Evolutionary conservation across 2,888 invertebrate genomes (phyloP).

Genomic region (Tipula confusa): DNA sequence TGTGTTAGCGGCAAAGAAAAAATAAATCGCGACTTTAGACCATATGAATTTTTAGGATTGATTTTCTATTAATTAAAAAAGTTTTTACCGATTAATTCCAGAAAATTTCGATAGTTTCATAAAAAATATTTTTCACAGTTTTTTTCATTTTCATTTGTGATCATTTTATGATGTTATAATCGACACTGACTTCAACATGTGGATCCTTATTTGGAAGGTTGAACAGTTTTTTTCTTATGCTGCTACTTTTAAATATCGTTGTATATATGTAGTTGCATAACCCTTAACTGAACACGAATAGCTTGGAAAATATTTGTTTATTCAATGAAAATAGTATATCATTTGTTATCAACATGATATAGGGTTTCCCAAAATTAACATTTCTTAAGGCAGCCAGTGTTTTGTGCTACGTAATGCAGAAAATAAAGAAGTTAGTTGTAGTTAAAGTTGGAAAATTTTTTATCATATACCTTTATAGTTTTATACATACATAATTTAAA

Average conservation of each 20-base stretch:
- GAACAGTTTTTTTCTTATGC: slow-evolving; percentile 35
- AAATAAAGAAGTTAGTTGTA: neutral
- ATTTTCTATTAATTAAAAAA: neutral
- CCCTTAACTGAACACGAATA: neutral
- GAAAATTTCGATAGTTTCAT: slow-evolving; percentile 15
- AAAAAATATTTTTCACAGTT: neutral
- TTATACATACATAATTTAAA: neutral
- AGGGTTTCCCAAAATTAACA: slow-evolving; percentile 20
- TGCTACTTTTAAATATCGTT: slow-evolving; percentile 3
- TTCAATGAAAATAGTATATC: neutral
- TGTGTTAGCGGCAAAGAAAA: slow-evolving; percentile 3
- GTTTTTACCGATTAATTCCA: neutral
- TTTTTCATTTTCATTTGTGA: slow-evolving; percentile 13
- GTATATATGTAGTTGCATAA: slow-evolving; percentile 31
- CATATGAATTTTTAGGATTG: slow-evolving; percentile 26
- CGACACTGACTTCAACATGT: slow-evolving; percentile 49
- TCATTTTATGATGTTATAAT: slow-evolving; percentile 43
- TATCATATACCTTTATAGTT: no score
- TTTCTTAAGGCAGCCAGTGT: neutral
- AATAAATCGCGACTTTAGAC: neutral
- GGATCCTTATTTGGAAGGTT: slow-evolving; percentile 51
- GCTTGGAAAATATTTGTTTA: neutral
- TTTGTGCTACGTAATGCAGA: neutral
- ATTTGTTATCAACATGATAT: neutral
- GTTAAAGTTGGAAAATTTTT: neutral